A percentile compares a stretch with the other conserved stretches of the same genome.
These are phyloP conservation scores for Phenacoccus solenopsis DNA, from an alignment of 1,140 invertebrate genomes.

Conservation along the genomic window DNA sequence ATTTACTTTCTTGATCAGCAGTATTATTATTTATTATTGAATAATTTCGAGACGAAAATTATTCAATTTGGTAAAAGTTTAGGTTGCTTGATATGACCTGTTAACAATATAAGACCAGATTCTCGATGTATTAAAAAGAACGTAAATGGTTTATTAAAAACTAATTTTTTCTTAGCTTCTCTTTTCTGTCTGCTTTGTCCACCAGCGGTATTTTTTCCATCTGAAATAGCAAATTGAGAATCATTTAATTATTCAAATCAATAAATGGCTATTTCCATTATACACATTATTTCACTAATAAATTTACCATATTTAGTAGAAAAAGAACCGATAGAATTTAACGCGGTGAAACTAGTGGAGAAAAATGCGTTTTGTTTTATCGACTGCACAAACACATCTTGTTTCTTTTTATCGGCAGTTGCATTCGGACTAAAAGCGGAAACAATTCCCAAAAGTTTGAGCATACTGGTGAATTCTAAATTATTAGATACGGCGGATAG, in stretches of 20 bases:
- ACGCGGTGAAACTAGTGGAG: slow-evolving; percentile 30
- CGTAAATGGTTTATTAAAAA: slow-evolving; percentile 30
- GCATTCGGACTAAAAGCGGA: slow-evolving; percentile 22
- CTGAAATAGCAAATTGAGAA: slow-evolving; percentile 23
- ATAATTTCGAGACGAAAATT: too few relatives aligned
- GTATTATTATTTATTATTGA: too few relatives aligned
- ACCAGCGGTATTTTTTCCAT: slow-evolving; percentile 12
- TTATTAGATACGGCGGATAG: slow-evolving; percentile 27
- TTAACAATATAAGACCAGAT: slow-evolving; percentile 27
- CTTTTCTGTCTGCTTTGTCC: slow-evolving; percentile 21
- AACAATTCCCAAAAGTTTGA: slow-evolving; percentile 27
- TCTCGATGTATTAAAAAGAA: slow-evolving; percentile 29
- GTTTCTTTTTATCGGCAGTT: neutral
- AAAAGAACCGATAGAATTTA: slow-evolving; percentile 30
- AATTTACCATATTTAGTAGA: slow-evolving; percentile 25
- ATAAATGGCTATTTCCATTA: slow-evolving; percentile 4
- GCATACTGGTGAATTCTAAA: slow-evolving; percentile 27
- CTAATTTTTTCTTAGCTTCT: slow-evolving; percentile 22
- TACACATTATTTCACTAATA: neutral
- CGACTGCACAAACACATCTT: slow-evolving; percentile 19
- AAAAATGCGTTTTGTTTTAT: slow-evolving; percentile 31
- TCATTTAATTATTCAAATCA: neutral
- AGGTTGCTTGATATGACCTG: slow-evolving; percentile 29
- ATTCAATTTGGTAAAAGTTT: slow-evolving; percentile 28
- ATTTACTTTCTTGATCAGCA: too few relatives aligned